phyloP scores from a whole-genome alignment of 2,888 invertebrate species.

The Merodon equestris region DNA sequence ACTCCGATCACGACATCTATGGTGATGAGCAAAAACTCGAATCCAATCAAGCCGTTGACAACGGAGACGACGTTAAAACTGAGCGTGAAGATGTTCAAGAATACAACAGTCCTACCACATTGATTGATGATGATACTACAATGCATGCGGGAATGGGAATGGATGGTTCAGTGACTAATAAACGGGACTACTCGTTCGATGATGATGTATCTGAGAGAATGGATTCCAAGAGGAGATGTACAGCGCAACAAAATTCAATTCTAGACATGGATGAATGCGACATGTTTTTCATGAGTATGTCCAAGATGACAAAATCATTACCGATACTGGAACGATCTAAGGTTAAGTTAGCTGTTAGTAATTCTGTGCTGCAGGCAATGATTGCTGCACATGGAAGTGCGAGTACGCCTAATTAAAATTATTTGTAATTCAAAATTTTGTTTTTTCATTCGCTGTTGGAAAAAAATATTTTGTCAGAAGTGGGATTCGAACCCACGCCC shows the following conservation, averaged over 20 bases:
- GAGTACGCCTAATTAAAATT: constrained; percentile 1
- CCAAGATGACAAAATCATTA: constrained; percentile 40
- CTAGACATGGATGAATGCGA: constrained; percentile 39
- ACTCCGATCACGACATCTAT: constrained; percentile 16
- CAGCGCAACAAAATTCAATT: not conserved
- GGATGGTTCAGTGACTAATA: constrained; percentile 4
- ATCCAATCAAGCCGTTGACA: constrained; percentile 7
- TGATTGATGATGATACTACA: constrained; percentile 12
- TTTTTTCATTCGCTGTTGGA: too few species aligned
- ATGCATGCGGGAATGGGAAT: not conserved
- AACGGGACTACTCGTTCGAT: not conserved
- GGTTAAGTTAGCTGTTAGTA: constrained; percentile 39
- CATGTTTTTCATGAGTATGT: constrained; percentile 48
- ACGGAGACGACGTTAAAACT: constrained; percentile 16
- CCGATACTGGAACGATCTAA: constrained; percentile 28
- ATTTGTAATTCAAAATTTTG: not conserved
- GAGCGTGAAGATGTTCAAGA: constrained; percentile 6
- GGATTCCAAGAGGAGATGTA: constrained; percentile 3
- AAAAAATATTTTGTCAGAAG: constrained; percentile 60
- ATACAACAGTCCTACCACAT: constrained; percentile 4
- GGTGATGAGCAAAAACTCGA: not conserved
- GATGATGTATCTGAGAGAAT: constrained; percentile 15
- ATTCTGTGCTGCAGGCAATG: constrained; percentile 27
- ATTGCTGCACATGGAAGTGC: not conserved
- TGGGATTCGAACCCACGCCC: constrained; percentile 69